Evolutionary conservation across 2,888 invertebrate species (phyloP).

Genomic region (Chironomus riparius): DNA sequence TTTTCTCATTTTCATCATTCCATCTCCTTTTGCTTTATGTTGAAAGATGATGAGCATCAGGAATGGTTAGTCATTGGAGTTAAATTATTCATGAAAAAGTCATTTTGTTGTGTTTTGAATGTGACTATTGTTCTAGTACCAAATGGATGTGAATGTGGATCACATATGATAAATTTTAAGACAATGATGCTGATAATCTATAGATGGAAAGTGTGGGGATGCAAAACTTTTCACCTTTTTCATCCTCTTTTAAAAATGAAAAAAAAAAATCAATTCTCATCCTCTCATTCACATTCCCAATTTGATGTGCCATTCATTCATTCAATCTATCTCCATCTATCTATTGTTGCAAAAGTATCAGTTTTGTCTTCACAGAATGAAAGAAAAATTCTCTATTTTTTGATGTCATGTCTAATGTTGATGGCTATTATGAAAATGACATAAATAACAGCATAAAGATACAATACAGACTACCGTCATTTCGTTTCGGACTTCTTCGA

Average conservation of each 20-base stretch:
- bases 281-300: not conserved
- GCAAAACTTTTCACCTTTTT: no score
- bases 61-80: not conserved
- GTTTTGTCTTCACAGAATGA: constrained; percentile 1
- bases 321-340: constrained; percentile 2
- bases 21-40: not conserved
- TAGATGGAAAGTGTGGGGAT: no score
- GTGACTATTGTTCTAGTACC: no score
- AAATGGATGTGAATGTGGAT: no score
- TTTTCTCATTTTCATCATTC: not conserved
- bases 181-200: no score
- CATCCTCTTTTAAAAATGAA: not conserved
- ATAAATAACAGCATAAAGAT: not conserved
- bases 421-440: constrained; percentile 20
- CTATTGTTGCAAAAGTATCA: constrained; percentile 21
- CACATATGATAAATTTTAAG: no score
- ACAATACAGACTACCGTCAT: no score
- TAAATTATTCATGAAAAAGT: no score
- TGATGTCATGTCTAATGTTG: constrained; percentile 26
- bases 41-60: not conserved
- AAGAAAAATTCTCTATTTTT: not conserved
- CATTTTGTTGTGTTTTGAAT: no score
- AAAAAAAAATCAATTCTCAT: not conserved
- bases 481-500: no score
- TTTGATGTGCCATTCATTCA: not conserved